Evolutionary conservation across 2,888 invertebrate genomes (phyloP).

Genomic region (Colletes collaris): DNA sequence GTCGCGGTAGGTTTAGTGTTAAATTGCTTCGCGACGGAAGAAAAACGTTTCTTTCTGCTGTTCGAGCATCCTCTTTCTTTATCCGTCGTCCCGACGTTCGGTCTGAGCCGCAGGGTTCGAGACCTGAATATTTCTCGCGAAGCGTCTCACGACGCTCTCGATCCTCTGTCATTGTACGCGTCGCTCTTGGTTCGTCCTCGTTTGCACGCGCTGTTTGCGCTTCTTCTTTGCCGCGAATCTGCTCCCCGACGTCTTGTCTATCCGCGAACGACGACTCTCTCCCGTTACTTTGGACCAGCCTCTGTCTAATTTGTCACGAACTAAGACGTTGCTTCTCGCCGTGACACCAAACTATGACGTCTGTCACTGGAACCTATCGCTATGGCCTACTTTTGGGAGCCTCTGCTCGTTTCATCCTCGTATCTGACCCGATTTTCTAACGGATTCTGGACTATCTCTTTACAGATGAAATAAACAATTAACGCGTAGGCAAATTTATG

Average conservation of each 20-base stretch:
- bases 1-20: no score
- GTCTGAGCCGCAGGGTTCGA: constrained; percentile 8
- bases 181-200: constrained; percentile 14
- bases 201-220: constrained; percentile 33
- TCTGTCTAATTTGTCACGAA: constrained; percentile 26
- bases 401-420: not conserved
- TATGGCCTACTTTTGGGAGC: constrained; percentile 1
- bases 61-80: not conserved
- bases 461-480: no score
- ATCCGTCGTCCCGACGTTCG: not conserved
- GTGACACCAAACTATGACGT: constrained; percentile 2
- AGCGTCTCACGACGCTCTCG: constrained; percentile 27
- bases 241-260: constrained; percentile 13
- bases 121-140: constrained; percentile 25
- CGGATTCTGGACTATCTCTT: not conserved
- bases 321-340: constrained; percentile 10
- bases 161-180: constrained; percentile 25
- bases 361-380: constrained; percentile 12
- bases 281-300: not conserved
- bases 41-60: no score
- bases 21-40: no score
- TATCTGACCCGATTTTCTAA: not conserved
- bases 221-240: constrained; percentile 3
- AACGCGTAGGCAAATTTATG: no score
- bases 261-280: constrained; percentile 18